These are phyloP conservation scores for Hyla sarda DNA, from an alignment of 2,113 vertebrate species.

Conservation along the genomic window DNA sequence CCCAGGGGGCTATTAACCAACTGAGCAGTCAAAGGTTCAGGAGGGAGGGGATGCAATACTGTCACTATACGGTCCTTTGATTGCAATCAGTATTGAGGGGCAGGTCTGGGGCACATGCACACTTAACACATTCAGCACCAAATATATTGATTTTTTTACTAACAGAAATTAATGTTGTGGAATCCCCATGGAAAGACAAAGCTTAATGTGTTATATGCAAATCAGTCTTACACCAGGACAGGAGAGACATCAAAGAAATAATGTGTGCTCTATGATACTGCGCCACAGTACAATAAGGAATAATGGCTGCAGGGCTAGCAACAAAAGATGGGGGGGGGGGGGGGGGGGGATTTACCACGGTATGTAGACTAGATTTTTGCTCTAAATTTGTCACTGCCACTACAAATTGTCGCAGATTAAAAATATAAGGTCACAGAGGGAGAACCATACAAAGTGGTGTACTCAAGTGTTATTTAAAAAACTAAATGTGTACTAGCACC, in stretches of 20 bases:
- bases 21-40: slow-evolving; percentile 26
- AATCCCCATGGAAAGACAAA: neutral
- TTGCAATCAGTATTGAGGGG: slow-evolving; percentile 19
- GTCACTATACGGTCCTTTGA: neutral
- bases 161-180: neutral
- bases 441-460: too few species aligned
- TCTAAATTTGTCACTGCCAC: too few species aligned
- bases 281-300: neutral
- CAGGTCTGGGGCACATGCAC: neutral
- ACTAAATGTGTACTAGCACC: too few species aligned
- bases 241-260: neutral
- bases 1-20: slow-evolving; percentile 25
- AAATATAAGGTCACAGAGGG: too few species aligned
- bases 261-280: neutral
- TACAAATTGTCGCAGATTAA: too few species aligned
- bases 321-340: neutral
- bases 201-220: neutral
- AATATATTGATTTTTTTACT: slow-evolving; percentile 25
- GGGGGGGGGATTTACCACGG: too few species aligned
- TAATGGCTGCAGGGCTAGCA: neutral
- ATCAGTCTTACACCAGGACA: neutral
- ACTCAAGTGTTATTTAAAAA: too few species aligned
- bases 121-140: slow-evolving; percentile 21
- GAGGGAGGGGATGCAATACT: neutral
- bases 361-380: too few species aligned